Evolutionary conservation across 2,797 vertebrate genomes (phyloP).

Genomic region (Hafferia zeledoni): DNA sequence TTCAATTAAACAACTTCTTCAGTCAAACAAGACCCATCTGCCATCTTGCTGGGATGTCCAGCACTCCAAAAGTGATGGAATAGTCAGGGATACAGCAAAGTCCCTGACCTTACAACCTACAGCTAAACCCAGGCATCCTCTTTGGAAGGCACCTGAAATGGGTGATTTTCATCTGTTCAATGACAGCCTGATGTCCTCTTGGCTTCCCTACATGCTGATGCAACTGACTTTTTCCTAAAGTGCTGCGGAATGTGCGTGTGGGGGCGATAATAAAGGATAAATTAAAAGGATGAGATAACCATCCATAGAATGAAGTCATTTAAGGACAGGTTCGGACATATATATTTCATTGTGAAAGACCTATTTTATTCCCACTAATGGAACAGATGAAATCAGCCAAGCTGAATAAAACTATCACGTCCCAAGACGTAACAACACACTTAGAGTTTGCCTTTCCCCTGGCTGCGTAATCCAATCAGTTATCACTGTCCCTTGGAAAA

Average conservation of each 20-base stretch:
- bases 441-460: neutral
- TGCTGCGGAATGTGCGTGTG: rapidly evolving
- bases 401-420: constrained; percentile 30
- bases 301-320: constrained; percentile 16
- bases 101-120: neutral
- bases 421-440: neutral
- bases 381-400: constrained; percentile 39
- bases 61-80: rapidly evolving
- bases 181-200: neutral
- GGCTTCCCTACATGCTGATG: neutral
- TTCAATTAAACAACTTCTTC: neutral
- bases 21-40: neutral
- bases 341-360: constrained; percentile 36
- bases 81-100: neutral
- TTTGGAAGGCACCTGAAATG: neutral
- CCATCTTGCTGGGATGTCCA: neutral
- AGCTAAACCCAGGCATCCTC: neutral
- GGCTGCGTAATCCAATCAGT: neutral
- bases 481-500: neutral
- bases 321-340: neutral
- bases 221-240: neutral
- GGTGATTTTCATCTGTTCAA: neutral
- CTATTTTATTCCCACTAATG: constrained; percentile 32
- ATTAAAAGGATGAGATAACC: constrained; percentile 43
- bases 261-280: constrained; percentile 10